Evolutionary conservation across 1,140 invertebrate species (phyloP), one percentile per base, ranked within the genome.

Genomic region (Samia ricini): DNA sequence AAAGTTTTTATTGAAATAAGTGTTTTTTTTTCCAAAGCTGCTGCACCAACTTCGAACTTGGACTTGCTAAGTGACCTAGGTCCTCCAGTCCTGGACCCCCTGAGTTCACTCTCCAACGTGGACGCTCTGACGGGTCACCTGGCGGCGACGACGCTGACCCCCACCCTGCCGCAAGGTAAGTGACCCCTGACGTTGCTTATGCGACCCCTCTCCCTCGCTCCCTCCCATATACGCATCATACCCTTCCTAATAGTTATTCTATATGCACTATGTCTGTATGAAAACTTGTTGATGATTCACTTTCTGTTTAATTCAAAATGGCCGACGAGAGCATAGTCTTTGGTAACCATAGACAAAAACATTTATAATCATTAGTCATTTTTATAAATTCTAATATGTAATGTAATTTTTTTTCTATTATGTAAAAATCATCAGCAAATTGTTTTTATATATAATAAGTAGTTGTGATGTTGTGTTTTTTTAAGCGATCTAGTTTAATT

Each of bases 11-110:
- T n/a, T 4, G 1, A 42, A 15, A 42, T 12, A 4, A 42, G 2
- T 15, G 33, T 12, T 42, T 22, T 23, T 52, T 3, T 8, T 64
- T 72, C n/a, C 67, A 15, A 10, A 12, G 8, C 12, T 72, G 71
- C 57, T 0, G 20, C 69, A 0, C 63, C 72, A 10, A 51, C 77
- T 12, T 86, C 85, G 15, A 88, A 86, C 72, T 57, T 88, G 63
- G 80, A 85, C 51, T 76, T 85, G 2, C 68, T 85, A 24, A 78
- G 77, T 20, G 74, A 76, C 8, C 68, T 84, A 22, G 50, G 68
- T 0, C 59, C 76, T 0, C 63, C 76, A 1, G 64, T 5, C n/a
- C 23, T 18, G 20, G 10, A 24, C 61, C 66, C 36, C 8, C 52
- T 52, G 36, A 3, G 49, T 24, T 29, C 55, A 21, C 4, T 56